Percentiles rank a stretch among this genome's conserved stretches.
Conservation (phyloP, 2,888 invertebrate species). For the Rhorus exstirpatorius region DNA sequence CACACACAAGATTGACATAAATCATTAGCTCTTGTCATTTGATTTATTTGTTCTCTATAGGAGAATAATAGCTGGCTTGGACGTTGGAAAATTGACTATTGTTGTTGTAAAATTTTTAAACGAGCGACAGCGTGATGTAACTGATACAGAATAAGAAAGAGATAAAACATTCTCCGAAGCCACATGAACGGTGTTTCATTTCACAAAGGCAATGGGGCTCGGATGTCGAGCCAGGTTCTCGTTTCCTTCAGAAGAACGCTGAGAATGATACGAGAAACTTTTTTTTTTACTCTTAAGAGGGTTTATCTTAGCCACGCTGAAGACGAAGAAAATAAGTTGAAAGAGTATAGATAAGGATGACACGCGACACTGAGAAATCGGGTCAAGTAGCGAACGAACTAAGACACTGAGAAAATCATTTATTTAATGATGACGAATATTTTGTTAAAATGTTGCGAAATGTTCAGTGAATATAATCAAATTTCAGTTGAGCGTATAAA, state of each 20-base stretch:
- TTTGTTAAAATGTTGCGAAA: no score
- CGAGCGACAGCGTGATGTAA: not conserved
- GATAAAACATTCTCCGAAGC: constrained; percentile 3
- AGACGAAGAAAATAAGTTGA: not conserved
- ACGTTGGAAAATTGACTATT: not conserved
- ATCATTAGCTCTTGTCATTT: no score
- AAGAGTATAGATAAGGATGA: constrained; percentile 12
- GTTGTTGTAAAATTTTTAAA: not conserved
- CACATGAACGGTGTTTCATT: constrained; percentile 36
- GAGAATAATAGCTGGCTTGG: not conserved
- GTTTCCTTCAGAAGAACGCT: constrained; percentile 29
- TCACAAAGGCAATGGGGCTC: constrained; percentile 4
- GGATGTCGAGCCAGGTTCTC: constrained; percentile 20
- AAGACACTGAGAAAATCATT: not conserved
- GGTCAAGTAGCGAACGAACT: constrained; percentile 18
- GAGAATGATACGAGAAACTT: constrained; percentile 2
- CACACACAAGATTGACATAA: not conserved
- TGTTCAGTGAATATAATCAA: no score
- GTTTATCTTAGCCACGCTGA: not conserved
- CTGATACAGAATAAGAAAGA: not conserved
- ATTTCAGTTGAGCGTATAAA: no score
- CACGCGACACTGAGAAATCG: constrained; percentile 10
- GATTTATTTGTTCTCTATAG: not conserved
- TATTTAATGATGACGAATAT: not conserved
- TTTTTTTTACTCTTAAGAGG: not conserved